Base-by-base conservation (phyloP, 2,113 vertebrate genomes). In the Perca fluviatilis region DNA sequence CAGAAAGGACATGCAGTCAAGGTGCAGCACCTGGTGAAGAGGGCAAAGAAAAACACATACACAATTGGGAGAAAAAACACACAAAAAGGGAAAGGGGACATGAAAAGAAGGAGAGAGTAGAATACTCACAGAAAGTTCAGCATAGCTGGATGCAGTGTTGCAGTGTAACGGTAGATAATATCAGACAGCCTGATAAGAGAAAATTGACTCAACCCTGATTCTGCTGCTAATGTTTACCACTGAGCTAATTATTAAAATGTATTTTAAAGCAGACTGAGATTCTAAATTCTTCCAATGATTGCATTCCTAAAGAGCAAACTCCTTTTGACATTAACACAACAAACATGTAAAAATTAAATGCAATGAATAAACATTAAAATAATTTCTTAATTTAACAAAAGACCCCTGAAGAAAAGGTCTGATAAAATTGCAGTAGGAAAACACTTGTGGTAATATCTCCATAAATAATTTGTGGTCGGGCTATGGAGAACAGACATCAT, bases 401-500 rank as follows among this genome's bases (percentile, higher is more conserved):
- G 46, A 81, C 67, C 62, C 56, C 46, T 61, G 58, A 68, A 73
- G 43, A 78, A 81, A 84, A 68, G 66, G 40, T 77, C 66, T 62
- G 23, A 75, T 61, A 72, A 73, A 86, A 82, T 58, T 76, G 54
- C 60, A 71, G 62, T 68, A 72, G 57, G 62, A 85, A 88, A 86
- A 83, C 85, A 90, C 79, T 85, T 87, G 82, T 66, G 86, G 80
- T 87, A 86, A 88, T 77, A 71, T 79, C 79, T 54, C 81, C 80
- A 93, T 91, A 80, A 90, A 93, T 94, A 88, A 93, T 94, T 93
- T 92, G 87, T 94, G 85, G 77, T 68, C 50, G 62, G 77, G 87
- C 76, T 91, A 87, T 88, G 68, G 80, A 92, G 85, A 86, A 88
- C 79, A 83, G 86, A 86, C 82, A 76, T 91, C 74, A 94, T 91